A percentile compares a stretch with the other conserved stretches of the same genome.
These are phyloP conservation scores for Rhadina sibilatrix DNA, from an alignment of 2,113 vertebrate genomes.

Conservation along the genomic window DNA sequence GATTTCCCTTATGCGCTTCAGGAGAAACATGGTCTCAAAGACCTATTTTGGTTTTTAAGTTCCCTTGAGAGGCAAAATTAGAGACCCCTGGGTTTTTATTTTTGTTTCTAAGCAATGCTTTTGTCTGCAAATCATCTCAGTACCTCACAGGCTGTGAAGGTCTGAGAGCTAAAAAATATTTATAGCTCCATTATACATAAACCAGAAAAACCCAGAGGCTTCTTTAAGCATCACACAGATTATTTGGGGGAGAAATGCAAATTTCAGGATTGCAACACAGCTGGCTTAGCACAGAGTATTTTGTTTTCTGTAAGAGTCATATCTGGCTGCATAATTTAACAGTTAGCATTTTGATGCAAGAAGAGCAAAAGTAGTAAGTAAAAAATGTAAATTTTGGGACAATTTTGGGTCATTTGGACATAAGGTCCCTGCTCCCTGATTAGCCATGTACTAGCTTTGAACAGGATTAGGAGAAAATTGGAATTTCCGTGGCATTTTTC, in stretches of 20 bases:
- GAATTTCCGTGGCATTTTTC: neutral
- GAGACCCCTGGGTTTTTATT: neutral
- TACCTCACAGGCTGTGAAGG: neutral
- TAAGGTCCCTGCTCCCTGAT: neutral
- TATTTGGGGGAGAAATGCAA: neutral
- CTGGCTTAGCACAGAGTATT: neutral
- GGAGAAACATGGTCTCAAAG: neutral
- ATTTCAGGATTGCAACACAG: neutral
- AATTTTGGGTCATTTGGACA: neutral
- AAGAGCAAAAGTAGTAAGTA: neutral
- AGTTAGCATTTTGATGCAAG: neutral
- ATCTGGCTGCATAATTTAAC: neutral
- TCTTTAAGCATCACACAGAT: neutral
- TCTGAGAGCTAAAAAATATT: neutral
- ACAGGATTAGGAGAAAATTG: fast-evolving
- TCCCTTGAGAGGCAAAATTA: neutral
- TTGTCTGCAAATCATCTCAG: neutral
- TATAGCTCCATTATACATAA: neutral
- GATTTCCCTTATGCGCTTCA: neutral
- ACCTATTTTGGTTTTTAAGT: neutral
- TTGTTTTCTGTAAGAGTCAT: neutral
- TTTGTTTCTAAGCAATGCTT: neutral
- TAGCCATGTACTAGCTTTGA: neutral
- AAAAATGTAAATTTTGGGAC: neutral
- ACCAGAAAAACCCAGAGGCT: fast-evolving